Evolutionary conservation across 2,797 vertebrate genomes (phyloP), one percentile per base, ranked within the genome.

Genomic region (Parotocinclus haroldoi): DNA sequence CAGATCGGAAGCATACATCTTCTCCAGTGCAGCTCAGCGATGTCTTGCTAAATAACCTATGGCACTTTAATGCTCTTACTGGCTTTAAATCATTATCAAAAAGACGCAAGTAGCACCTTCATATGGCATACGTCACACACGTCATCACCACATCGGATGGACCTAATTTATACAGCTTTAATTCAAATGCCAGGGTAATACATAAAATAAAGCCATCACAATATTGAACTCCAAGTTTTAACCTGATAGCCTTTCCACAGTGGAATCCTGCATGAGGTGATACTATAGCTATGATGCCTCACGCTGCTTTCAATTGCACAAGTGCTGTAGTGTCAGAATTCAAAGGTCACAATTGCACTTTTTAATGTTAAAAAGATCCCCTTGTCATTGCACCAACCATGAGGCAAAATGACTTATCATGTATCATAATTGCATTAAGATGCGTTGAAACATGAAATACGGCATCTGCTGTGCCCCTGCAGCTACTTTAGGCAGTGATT

Each of bases 1-100:
- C 83, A 77, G 80, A 78, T 79, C 73, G 72, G 75, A 76, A 71
- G 73, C 80, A 90, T 90, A 84, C 79, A 89, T 92, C 89, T 89
- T 79, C 79, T 79, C 71, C 38, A 27, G 68, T 77, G 79, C 74
- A 79, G 79, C 78, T 68, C 76, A 51, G 76, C 79, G 80, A 83
- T 82, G 80, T 82, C 78, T 75, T 79, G 80, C 83, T 85, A 84
- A 87, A 82, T 85, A 83, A 86, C 83, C 78, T 76, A 76, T 74
- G 56, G 78, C 73, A 68, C 42, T 49, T 72, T 80, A 80, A 79
- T 80, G 81, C 84, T 74, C 18, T 66, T 60, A 69, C 36, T 19
- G 7, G 51, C 49, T 60, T 51, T 88, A 85, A 88, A 88, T 88
- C 83, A 81, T 55, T 71, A 66, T 38, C 37, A 4, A 14, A 58